Conservation (phyloP, 1,140 invertebrate species). For the Euschistus heros region DNA sequence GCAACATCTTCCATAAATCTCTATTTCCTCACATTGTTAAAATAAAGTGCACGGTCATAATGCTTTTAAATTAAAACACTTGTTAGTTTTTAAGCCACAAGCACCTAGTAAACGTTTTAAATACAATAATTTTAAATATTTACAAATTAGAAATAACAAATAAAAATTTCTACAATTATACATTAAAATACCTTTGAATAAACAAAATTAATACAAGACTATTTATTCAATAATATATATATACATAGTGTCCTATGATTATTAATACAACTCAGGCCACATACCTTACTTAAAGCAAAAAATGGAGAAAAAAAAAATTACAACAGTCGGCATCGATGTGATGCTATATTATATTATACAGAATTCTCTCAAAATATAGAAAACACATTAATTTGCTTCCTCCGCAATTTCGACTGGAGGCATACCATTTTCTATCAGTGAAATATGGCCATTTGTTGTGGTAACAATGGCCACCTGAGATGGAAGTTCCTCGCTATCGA, state of each 20-base stretch:
- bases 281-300: constrained; percentile 21
- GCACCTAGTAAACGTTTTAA: neutral
- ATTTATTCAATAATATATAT: constrained; percentile 3
- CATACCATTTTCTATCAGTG: constrained; percentile 22
- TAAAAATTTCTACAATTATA: constrained; percentile 16
- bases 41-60: too few relatives aligned
- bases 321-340: constrained; percentile 22
- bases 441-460: constrained; percentile 25
- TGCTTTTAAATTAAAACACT: too few relatives aligned
- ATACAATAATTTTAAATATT: constrained; percentile 17
- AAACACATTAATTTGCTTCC: constrained; percentile 1
- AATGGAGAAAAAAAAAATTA: constrained; percentile 12
- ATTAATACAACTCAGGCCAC: constrained; percentile 21
- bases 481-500: neutral
- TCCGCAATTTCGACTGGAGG: neutral
- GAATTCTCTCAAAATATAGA: neutral
- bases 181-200: neutral
- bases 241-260: constrained; percentile 15
- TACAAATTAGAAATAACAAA: constrained; percentile 13
- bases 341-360: constrained; percentile 20
- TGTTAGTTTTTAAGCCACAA: neutral
- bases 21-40: too few relatives aligned
- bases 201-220: too few relatives aligned
- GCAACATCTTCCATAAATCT: too few relatives aligned
- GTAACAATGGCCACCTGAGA: constrained; percentile 23